phyloP scores from a whole-genome alignment of 30 jellyfish, hydroid and myxozoan species.

The Aurelia aurita complex sp. Pacific region DNA sequence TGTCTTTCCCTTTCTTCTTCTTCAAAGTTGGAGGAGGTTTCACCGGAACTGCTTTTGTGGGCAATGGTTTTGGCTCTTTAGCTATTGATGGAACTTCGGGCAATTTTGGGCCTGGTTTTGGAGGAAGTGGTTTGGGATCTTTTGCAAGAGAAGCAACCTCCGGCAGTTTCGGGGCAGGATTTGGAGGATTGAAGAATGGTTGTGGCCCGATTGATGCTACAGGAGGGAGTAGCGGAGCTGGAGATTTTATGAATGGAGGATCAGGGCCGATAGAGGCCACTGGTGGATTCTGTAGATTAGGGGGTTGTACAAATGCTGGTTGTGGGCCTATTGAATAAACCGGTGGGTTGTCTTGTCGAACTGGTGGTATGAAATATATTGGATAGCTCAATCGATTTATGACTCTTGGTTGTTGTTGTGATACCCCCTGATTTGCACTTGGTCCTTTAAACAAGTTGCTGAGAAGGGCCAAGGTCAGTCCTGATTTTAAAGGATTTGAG shows the following conservation, averaged over 20 bases:
- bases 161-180: constrained; percentile 23
- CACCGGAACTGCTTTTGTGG: constrained; percentile 36
- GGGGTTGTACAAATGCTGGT: constrained; percentile 61
- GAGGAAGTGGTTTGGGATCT: constrained; percentile 52
- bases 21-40: constrained; percentile 27
- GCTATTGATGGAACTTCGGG: constrained; percentile 48
- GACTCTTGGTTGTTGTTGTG: constrained; percentile 46
- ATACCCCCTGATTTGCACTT: neutral
- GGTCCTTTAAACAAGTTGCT: constrained; percentile 36
- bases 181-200: constrained; percentile 35
- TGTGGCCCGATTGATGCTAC: constrained; percentile 73
- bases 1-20: constrained; percentile 31
- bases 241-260: constrained; percentile 24
- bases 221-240: constrained; percentile 28
- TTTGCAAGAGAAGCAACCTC: constrained; percentile 50
- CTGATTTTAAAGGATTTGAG: constrained; percentile 11
- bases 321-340: constrained; percentile 76
- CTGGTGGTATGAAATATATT: constrained; percentile 59
- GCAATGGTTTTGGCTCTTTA: constrained; percentile 44
- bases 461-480: constrained; percentile 62
- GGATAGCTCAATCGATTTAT: constrained; percentile 52
- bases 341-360: constrained; percentile 37
- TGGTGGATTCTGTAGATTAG: constrained; percentile 22
- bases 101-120: constrained; percentile 25
- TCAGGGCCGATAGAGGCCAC: constrained; percentile 74